Evolutionary conservation across 2,113 vertebrate genomes (phyloP).

Genomic region (Phaethon lepturus): DNA sequence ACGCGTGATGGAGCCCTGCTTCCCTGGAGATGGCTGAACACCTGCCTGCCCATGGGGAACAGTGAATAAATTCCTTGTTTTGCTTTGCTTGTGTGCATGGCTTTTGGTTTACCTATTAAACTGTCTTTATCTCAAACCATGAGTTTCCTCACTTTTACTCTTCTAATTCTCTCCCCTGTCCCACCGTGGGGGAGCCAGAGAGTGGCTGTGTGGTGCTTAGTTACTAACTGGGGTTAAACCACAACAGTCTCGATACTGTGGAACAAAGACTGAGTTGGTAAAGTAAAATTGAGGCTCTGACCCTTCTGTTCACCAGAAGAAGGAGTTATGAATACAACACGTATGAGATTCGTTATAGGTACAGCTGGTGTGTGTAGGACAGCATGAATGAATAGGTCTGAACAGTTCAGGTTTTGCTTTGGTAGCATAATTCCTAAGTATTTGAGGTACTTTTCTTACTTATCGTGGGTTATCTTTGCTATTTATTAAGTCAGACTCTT

Average conservation of each 20-base stretch:
- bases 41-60: too few species aligned
- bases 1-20: too few species aligned
- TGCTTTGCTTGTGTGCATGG: too few species aligned
- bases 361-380: background rate
- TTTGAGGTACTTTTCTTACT: background rate
- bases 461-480: background rate
- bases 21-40: too few species aligned
- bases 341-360: background rate
- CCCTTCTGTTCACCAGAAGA: background rate
- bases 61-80: too few species aligned
- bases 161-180: too few species aligned
- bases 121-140: too few species aligned
- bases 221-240: too few species aligned
- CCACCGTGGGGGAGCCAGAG: too few species aligned
- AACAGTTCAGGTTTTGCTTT: background rate
- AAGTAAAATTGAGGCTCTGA: background rate
- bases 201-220: too few species aligned
- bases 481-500: background rate
- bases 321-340: background rate
- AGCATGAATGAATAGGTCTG: background rate
- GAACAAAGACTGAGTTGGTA: background rate
- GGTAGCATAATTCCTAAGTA: background rate
- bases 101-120: too few species aligned
- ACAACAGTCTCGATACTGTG: background rate
- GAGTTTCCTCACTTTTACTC: too few species aligned